phyloP scores from a whole-genome alignment of 1,140 invertebrate species.

The Fopius arisanus region DNA sequence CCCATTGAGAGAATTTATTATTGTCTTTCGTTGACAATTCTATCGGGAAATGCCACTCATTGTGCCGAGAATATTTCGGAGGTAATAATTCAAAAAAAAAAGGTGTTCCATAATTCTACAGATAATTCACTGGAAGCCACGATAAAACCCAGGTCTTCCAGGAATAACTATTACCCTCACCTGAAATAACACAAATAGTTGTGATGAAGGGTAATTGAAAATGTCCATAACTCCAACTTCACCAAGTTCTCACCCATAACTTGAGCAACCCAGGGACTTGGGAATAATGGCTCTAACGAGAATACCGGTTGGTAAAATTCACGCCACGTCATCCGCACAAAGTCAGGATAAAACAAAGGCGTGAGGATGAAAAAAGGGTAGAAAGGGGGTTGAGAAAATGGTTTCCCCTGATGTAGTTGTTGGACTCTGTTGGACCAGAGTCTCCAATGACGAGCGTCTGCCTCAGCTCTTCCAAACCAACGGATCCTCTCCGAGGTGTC shows the following conservation, averaged over 20 bases:
- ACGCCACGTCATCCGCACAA: neutral
- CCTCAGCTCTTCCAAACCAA: neutral
- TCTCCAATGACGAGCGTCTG: neutral
- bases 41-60: no score
- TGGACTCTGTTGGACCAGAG: neutral
- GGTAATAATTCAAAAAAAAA: no score
- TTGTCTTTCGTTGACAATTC: no score
- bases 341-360: neutral
- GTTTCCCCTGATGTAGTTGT: neutral
- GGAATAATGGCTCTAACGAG: slow-evolving; percentile 33
- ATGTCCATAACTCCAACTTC: neutral
- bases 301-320: slow-evolving; percentile 7
- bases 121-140: no score
- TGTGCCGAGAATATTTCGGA: no score
- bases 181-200: neutral
- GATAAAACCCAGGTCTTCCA: neutral
- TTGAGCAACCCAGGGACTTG: neutral
- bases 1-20: no score
- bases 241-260: neutral
- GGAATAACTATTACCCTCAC: neutral
- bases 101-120: no score
- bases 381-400: neutral
- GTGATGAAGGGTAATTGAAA: neutral
- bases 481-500: neutral
- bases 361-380: neutral